Evolutionary conservation across 2,888 invertebrate species (phyloP).

Genomic region (Dryobota labecula): DNA sequence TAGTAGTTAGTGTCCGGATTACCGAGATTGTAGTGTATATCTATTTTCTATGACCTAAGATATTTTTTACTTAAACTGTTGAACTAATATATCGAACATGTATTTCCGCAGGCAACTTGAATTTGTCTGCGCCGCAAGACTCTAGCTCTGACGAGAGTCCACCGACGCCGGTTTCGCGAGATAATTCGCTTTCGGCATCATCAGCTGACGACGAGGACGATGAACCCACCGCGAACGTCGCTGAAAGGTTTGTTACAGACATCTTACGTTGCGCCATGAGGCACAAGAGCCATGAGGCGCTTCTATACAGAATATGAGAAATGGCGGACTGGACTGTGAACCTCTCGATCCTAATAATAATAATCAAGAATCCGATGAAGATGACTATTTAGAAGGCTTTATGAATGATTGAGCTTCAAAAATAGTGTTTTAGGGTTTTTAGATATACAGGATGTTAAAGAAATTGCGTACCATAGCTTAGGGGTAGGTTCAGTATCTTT

Average conservation of each 20-base stretch:
- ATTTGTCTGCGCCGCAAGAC: constrained; percentile 66
- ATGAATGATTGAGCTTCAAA: not conserved
- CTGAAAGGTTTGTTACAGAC: constrained; percentile 68
- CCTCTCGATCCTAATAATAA: not conserved
- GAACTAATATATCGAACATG: not conserved
- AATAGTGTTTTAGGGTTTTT: not conserved
- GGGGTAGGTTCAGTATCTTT: too few relatives aligned
- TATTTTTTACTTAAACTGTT: not conserved
- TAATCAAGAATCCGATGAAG: not conserved
- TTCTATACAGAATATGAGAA: constrained; percentile 32
- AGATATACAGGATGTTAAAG: too few relatives aligned
- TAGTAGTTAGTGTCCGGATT: too few relatives aligned
- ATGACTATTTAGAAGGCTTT: not conserved
- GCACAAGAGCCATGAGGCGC: too few relatives aligned
- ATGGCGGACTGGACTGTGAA: constrained; percentile 30
- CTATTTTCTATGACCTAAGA: constrained; percentile 6
- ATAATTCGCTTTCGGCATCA: constrained; percentile 66
- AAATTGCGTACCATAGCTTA: too few relatives aligned
- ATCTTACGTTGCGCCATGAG: constrained; percentile 4
- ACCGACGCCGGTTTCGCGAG: constrained; percentile 72
- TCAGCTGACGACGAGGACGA: constrained; percentile 81
- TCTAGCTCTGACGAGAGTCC: constrained; percentile 76
- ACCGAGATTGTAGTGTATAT: too few relatives aligned
- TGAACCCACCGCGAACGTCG: constrained; percentile 59
- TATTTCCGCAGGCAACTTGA: constrained; percentile 73